phyloP scores from a whole-genome alignment of 2,888 invertebrate genomes.

The Lucinisca nassula region DNA sequence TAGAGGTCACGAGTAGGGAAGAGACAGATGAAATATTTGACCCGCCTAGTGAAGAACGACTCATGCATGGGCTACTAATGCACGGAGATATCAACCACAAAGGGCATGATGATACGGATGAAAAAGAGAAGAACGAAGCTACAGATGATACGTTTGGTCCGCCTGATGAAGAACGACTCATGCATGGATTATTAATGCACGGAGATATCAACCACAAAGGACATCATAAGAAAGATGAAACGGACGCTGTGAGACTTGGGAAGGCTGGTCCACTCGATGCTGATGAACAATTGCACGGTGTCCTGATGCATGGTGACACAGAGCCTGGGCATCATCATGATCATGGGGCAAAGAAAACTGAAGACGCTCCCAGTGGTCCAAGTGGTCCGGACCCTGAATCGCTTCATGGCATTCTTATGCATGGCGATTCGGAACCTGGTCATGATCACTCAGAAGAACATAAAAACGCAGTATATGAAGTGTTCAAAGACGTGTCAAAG shows the following conservation, averaged over 20 bases:
- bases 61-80: conserved; percentile 76
- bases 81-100: conserved; percentile 64
- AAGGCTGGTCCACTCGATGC: conserved; percentile 51
- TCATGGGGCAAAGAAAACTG: conserved; percentile 9
- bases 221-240: conserved; percentile 33
- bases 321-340: conserved; percentile 35
- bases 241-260: neutral
- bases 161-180: conserved; percentile 39
- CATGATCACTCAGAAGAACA: conserved; percentile 56
- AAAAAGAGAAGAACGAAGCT: too few species aligned
- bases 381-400: conserved; percentile 52
- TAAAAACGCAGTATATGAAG: conserved; percentile 17
- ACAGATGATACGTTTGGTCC: conserved; percentile 43
- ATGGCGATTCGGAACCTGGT: conserved; percentile 57
- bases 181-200: conserved; percentile 74
- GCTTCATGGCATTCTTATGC: conserved; percentile 69
- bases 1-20: neutral
- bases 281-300: conserved; percentile 64
- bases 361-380: neutral
- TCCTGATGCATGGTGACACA: conserved; percentile 73
- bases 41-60: conserved; percentile 48
- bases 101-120: neutral
- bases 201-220: conserved; percentile 51
- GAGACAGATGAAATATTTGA: neutral
- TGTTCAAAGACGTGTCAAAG: conserved; percentile 56